Evolutionary conservation across 2,113 vertebrate species (phyloP), one percentile per base, ranked within the genome.

Genomic region (Pomatorhinus ruficollis): DNA sequence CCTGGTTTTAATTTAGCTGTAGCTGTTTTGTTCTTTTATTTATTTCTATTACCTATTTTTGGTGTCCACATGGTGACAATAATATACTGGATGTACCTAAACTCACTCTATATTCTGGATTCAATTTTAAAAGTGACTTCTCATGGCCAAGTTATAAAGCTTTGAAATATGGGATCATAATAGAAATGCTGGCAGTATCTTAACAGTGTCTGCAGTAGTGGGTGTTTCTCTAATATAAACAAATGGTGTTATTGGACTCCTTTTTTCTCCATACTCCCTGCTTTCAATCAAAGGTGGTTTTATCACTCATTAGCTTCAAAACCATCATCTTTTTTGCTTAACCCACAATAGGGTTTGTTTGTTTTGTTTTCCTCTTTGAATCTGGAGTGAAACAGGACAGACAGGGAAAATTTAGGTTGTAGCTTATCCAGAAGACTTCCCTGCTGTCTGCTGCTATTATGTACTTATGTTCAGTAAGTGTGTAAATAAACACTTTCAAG

Each of bases 91-190:
- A 56, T 25, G 22, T 27, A n/a, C 59, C 68, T 95, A 95, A 97
- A 94, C n/a, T 78, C 60, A 24, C 64, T 94, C 75, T 95, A 21
- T 96, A 87, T 87, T 91, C 87, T 97, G 78, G 86, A 94, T 96
- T 97, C 76, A 97, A 88, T 95, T 97, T 97, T 91, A 90, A 79
- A 86, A 97, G 81, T 86, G 89, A 97, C 96, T 98, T 98, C 97
- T 97, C 93, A 96, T 85, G 92, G 95, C 87, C 93, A 85, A 16
- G 69, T 93, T 89, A 80, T 65, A 95, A 93, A 61, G 63, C 66
- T 83, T 93, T 97, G 95, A 97, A 94, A 97, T 97, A 97, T 94
- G 94, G 95, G 94, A 85, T 86, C 72, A 28, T 96, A 92, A 92
- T 74, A 89, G 97, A 97, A 97, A 97, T 0, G 12, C 90, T 98